phyloP scores from a whole-genome alignment of 2,888 invertebrate genomes.

The Rhamnusium bicolor region DNA sequence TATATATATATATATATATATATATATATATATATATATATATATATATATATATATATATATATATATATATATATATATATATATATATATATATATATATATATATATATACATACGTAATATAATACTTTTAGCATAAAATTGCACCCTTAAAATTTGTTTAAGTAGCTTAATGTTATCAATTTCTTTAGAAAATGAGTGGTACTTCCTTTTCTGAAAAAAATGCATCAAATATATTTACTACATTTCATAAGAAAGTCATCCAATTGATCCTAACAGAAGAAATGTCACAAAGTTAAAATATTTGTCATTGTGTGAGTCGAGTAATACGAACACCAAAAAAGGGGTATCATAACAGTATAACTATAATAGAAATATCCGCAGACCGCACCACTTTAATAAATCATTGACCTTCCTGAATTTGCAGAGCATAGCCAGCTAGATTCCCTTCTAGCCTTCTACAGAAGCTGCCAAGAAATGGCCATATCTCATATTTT shows the following conservation, averaged over 20 bases:
- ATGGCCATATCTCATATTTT: constrained; percentile 25
- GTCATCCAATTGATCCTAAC: neutral
- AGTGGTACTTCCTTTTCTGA: too few species aligned
- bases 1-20: too few species aligned
- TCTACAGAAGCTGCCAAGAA: constrained; percentile 19
- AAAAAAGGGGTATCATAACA: constrained; percentile 4
- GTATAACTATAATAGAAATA: constrained; percentile 22
- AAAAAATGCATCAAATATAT: neutral
- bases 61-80: too few species aligned
- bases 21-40: too few species aligned
- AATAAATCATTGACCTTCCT: constrained; percentile 47
- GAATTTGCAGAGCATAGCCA: constrained; percentile 31
- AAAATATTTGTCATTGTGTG: neutral
- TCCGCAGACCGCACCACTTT: constrained; percentile 37
- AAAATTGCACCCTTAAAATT: too few species aligned
- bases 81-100: too few species aligned
- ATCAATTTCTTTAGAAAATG: too few species aligned
- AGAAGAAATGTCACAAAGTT: neutral
- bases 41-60: too few species aligned
- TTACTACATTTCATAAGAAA: neutral
- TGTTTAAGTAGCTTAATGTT: too few species aligned
- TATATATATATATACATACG: too few species aligned
- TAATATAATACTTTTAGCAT: too few species aligned
- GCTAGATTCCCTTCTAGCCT: constrained; percentile 22
- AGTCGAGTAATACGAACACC: neutral